Conservation (phyloP, 2,113 vertebrate species). For the Thamnophis sirtalis region DNA sequence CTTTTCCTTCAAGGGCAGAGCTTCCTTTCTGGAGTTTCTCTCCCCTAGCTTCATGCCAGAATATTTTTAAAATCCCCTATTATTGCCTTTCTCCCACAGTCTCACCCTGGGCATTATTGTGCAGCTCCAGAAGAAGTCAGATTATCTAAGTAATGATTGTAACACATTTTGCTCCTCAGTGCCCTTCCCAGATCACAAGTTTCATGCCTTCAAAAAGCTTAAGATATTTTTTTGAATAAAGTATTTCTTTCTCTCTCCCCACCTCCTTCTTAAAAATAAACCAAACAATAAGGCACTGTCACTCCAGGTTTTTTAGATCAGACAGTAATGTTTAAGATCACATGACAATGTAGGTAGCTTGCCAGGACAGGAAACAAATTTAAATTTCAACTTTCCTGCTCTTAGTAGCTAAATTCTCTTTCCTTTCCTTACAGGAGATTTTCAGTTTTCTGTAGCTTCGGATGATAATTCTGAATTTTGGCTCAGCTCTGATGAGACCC, state of each 20-base stretch:
- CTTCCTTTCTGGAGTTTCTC: background rate
- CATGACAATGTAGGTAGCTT: background rate
- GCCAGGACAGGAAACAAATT: background rate
- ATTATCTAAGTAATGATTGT: background rate
- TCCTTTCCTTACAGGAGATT: constrained; percentile 76
- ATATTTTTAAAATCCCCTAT: background rate
- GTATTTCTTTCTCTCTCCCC: background rate
- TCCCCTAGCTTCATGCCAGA: background rate
- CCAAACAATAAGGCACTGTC: background rate
- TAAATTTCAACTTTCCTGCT: background rate
- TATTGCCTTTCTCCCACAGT: background rate
- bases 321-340: background rate
- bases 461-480: constrained; percentile 98
- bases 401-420: background rate
- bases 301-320: background rate
- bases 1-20: background rate
- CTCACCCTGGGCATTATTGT: background rate
- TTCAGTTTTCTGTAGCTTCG: constrained; percentile 95
- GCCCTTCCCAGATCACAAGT: background rate
- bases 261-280: background rate
- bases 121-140: background rate
- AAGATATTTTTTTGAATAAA: background rate
- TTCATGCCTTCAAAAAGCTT: background rate
- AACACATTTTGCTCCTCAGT: background rate
- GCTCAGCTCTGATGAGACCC: constrained; percentile 89